Base-by-base conservation (phyloP, 2,797 vertebrate genomes). In the Rhinichthys osculus region DNA sequence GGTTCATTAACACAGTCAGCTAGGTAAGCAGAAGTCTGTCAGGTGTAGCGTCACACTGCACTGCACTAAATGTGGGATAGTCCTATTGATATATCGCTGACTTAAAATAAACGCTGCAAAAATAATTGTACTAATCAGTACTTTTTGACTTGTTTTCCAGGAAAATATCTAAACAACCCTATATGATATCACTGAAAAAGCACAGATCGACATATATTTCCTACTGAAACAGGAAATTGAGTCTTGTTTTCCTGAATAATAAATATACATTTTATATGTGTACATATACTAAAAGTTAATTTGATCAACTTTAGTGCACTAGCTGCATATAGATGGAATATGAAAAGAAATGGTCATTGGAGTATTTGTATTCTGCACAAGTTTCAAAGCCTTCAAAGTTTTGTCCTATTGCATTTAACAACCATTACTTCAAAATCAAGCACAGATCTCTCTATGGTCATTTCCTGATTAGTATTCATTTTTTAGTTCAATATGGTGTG, bases 1-100 rank as follows among this genome's bases (percentile, higher is more conserved):
- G 17, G 35, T 44, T 72, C 80, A 82, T 82, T 82, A 82, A 71
- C 67, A 71, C 80, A 57, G 33, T 54, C 16, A 7, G 50, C 67
- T 71, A 71, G 47, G 67, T 71, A 82, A 82, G 52, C 80, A 70
- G 14, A 10, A 54, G 47, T 71, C 47, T 17, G 44, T 71, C 64
- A 70, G 79, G 44, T 66, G 38, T 64, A 17, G 5, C 7, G n/a
- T 40, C 14, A n/a, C 23, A n/a, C 23, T 59, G 57, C 57, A 59
- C 23, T 62, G 57, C 57, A 62, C 27, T 62, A 62, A 62, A 62
- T 62, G 59, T 62, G n/a, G 11, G 59, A 62, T 62, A 27, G 27
- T 27, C 59, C 59, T 27, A 5, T 6, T 27, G 11, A 27, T 27
- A 27, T 27, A 50, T 50, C n/a, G 11, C 59, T 62, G 59, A 62